Conservation (phyloP, 2,113 vertebrate species). For the Pituophis catenifer region DNA sequence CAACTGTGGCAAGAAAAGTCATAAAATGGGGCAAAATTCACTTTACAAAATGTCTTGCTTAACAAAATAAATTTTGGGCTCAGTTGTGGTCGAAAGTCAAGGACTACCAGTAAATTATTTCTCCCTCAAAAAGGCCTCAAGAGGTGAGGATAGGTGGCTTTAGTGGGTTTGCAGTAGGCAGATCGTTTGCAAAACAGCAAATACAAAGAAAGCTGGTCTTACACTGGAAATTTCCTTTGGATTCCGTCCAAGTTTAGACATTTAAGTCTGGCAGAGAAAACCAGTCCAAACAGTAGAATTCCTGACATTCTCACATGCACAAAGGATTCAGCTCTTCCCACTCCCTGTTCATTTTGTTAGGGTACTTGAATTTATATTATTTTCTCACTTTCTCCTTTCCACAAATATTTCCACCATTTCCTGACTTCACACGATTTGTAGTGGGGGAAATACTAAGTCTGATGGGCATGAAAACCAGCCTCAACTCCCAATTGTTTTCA, state of each 20-base stretch:
- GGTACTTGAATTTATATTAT: conserved; percentile 7
- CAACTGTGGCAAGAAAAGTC: background rate
- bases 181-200: background rate
- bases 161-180: background rate
- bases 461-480: background rate
- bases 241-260: conserved; percentile 24
- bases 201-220: rapidly evolving
- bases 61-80: background rate
- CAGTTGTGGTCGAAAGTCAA: background rate
- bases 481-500: background rate
- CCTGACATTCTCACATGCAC: conserved; percentile 79
- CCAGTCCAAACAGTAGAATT: conserved; percentile 83
- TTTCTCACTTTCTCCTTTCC: background rate
- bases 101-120: background rate
- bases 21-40: background rate
- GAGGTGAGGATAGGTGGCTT: background rate
- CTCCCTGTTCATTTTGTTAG: conserved; percentile 13
- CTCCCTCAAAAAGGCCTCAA: background rate
- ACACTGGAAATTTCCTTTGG: conserved; percentile 20
- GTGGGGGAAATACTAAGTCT: background rate
- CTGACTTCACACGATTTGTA: background rate
- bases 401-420: background rate
- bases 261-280: conserved; percentile 64
- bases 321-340: conserved; percentile 44
- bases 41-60: background rate